phyloP scores from a whole-genome alignment of 2,797 vertebrate genomes.

The Micropoecilia bifurca region DNA sequence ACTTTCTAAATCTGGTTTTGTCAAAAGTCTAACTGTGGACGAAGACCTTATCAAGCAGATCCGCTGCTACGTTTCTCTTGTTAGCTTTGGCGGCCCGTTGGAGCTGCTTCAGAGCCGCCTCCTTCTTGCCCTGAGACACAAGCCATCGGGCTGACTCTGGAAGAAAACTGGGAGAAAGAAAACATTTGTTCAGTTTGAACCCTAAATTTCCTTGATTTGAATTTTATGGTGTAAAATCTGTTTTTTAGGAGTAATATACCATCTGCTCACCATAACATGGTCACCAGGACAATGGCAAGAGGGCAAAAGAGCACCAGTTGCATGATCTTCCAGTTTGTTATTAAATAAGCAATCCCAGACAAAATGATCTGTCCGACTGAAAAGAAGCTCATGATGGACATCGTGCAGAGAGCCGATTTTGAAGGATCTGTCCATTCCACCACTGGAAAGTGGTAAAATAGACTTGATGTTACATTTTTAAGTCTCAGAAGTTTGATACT shows the following conservation, averaged over 20 bases:
- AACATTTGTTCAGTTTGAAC: not conserved
- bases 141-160: slow-evolving; percentile 91
- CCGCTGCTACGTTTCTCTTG: slow-evolving; percentile 69
- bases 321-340: slow-evolving; percentile 86
- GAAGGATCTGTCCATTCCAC: slow-evolving; percentile 88
- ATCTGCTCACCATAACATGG: slow-evolving; percentile 81
- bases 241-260: not conserved
- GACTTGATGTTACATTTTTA: not conserved
- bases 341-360: slow-evolving; percentile 81
- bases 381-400: slow-evolving; percentile 57
- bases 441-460: slow-evolving; percentile 62
- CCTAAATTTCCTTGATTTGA: not conserved
- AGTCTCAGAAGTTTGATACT: not conserved
- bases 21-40: not conserved
- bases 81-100: slow-evolving; percentile 83
- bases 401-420: slow-evolving; percentile 76
- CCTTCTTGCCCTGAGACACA: slow-evolving; percentile 78
- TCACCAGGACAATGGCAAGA: slow-evolving; percentile 66
- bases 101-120: slow-evolving; percentile 81
- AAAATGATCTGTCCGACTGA: slow-evolving; percentile 81
- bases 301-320: slow-evolving; percentile 81
- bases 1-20: not conserved
- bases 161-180: slow-evolving; percentile 75
- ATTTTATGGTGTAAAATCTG: not conserved
- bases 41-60: slow-evolving; percentile 82